Base-by-base conservation (phyloP, 2,888 invertebrate species). In the Mythimna impura region DNA sequence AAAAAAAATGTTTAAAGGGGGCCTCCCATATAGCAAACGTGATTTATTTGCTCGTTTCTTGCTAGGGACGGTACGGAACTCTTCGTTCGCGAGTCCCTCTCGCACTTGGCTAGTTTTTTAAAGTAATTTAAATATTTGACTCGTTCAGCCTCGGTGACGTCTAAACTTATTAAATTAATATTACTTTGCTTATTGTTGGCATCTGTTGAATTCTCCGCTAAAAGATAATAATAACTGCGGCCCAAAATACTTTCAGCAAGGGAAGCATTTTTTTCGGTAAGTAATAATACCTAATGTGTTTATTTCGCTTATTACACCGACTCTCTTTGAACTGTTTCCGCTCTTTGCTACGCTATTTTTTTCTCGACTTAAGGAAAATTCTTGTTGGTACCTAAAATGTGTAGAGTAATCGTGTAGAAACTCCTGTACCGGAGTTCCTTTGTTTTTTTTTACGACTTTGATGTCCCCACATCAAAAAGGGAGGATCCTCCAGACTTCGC, bases 131-230 rank as follows among this genome's bases (percentile, higher is more conserved):
- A 82, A 78, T 78, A 69, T 78, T 78, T 57, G 30, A 57, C 8
- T 25, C 43, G 47, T 81, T 55, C 9, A 43, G 63, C 34, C 78
- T 60, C 40, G 17, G 68, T 78, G 68, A 34, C 54, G 62, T 76
- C n/a, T 65, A 30, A 78, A 81, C 47, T 66, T 71, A 66, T 78
- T 50, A 82, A 78, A 78, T 79, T 64, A 71, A 67, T 72, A 82
- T 67, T 63, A 65, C 67, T 78, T 65, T 54, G 73, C 47, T 66
- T 78, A 71, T 81, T 82, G 62, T 66, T 78, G 58, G 78, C 82
- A 71, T 82, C 78, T 82, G 78, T 78, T 71, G 66, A 36, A 50
- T 71, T 54, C 25, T 57, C 3, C 40, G 62, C 17, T 58, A 36
- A 77, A 77, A 66, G 22, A 66, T 78, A 78, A 81, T 63, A 78